Evolutionary conservation across 1,140 invertebrate species (phyloP), one percentile per base, ranked within the genome.

Genomic region (Drosophila takahashii): DNA sequence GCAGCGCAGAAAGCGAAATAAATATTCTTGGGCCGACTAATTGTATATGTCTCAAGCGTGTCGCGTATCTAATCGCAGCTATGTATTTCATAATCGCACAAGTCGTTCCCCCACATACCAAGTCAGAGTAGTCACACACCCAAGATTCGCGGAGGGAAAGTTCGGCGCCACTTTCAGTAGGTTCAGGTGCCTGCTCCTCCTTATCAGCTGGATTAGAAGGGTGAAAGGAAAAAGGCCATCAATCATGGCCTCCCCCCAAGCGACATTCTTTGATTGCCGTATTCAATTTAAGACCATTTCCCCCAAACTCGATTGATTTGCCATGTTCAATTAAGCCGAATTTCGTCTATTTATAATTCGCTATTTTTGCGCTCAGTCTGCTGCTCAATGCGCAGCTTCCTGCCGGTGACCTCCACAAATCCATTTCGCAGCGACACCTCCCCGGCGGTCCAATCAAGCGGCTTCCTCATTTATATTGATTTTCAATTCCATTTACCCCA

Each of bases 401-500:
- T 41, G 36, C 15, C 37, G 37, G 42, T 70, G 76, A 65, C 66
- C 75, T 59, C 48, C 77, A 39, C 77, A 65, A 80, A 80, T 64
- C 54, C 45, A 59, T 41, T 73, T 69, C 4, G 48, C 69, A 36
- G 36, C 41, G 62, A 48, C 47, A 71, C 36, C 36, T 51, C 42
- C 37, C 52, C 47, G 10, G 59, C 32, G 41, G 56, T 56, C 45
- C 71, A 86, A 79, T 87, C 84, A 87, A 79, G 61, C 41, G 70
- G 54, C 52, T 79, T 83, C 70, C 54, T 81, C 77, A 83, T 83
- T 67, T 69, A 79, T 83, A 86, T 86, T 79, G 83, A 89, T 89
- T 83, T 77, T 72, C 58, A 51, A 65, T 65, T 67, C 65, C 45
- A 27, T 15, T 15, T 29, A 9, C n/a, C 37, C 60, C 44, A 37